phyloP scores from a whole-genome alignment of 2,113 vertebrate genomes.

The Microtus pennsylvanicus region DNA sequence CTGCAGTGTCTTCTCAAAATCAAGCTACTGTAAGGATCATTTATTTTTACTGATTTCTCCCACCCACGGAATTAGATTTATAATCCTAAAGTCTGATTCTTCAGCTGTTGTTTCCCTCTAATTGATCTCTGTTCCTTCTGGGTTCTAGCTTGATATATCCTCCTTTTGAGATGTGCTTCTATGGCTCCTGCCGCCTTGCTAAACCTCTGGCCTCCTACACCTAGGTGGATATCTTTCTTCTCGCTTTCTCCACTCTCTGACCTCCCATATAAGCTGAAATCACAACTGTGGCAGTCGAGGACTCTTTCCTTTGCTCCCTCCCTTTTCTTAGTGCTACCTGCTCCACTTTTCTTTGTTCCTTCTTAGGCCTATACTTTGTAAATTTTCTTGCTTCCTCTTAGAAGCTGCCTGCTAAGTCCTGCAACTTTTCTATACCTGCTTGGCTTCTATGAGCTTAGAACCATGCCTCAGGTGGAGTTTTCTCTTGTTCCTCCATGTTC shows the following conservation, averaged over 20 bases:
- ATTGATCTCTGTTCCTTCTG: neutral
- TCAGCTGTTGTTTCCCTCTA: neutral
- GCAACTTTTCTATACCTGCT: neutral
- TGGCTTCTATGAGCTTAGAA: neutral
- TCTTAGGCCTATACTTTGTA: neutral
- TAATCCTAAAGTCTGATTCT: neutral
- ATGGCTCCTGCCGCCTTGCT: neutral
- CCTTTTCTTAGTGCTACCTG: neutral
- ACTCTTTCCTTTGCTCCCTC: too few species aligned
- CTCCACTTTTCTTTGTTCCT: neutral
- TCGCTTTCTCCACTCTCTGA: too few species aligned
- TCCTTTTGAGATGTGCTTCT: neutral
- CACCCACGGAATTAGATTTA: neutral
- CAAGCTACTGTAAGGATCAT: neutral
- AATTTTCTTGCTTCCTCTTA: neutral
- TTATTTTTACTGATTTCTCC: neutral
- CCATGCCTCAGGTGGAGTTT: neutral
- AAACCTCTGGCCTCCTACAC: too few species aligned
- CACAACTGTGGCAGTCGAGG: too few species aligned
- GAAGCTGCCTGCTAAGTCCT: neutral
- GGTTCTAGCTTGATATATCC: neutral
- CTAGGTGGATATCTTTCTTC: neutral
- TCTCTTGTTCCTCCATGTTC: neutral
- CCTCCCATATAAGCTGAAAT: too few species aligned
- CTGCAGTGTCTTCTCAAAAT: neutral